Evolutionary conservation across 2,888 invertebrate species (phyloP).

Genomic region (Alloplasta piceator): DNA sequence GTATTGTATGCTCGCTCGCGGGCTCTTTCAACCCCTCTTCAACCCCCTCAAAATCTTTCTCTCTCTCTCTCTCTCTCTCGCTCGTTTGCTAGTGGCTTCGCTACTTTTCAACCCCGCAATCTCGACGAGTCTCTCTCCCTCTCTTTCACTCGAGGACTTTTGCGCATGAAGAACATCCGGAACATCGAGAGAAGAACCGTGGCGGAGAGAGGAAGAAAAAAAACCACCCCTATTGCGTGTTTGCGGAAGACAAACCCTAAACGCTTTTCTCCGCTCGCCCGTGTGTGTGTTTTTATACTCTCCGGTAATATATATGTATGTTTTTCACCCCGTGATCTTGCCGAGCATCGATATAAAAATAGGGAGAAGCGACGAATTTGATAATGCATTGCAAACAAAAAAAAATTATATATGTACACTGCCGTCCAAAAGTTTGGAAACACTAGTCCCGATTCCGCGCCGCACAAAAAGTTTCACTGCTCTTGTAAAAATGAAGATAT

Average conservation of each 20-base stretch:
- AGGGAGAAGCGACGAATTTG: constrained; percentile 55
- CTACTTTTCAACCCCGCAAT: constrained; percentile 68
- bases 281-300: constrained; percentile 49
- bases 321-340: constrained; percentile 2
- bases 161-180: constrained; percentile 53
- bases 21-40: constrained; percentile 57
- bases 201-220: constrained; percentile 51
- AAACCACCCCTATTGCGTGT: constrained; percentile 67
- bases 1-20: constrained; percentile 52
- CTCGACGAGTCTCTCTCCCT: constrained; percentile 43
- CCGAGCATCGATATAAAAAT: neutral
- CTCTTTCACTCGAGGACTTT: constrained; percentile 20
- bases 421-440: too few species aligned
- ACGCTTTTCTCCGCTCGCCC: constrained; percentile 42
- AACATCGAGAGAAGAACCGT: constrained; percentile 54
- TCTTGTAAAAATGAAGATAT: too few species aligned
- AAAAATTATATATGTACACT: too few species aligned
- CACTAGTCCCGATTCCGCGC: too few species aligned
- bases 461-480: too few species aligned
- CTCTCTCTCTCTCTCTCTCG: constrained; percentile 24
- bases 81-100: constrained; percentile 48
- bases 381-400: constrained; percentile 61
- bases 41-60: constrained; percentile 23
- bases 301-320: constrained; percentile 38
- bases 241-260: constrained; percentile 65